These are phyloP conservation scores for Leptopilina boulardi DNA, from an alignment of 1,140 invertebrate species.

Conservation along the genomic window DNA sequence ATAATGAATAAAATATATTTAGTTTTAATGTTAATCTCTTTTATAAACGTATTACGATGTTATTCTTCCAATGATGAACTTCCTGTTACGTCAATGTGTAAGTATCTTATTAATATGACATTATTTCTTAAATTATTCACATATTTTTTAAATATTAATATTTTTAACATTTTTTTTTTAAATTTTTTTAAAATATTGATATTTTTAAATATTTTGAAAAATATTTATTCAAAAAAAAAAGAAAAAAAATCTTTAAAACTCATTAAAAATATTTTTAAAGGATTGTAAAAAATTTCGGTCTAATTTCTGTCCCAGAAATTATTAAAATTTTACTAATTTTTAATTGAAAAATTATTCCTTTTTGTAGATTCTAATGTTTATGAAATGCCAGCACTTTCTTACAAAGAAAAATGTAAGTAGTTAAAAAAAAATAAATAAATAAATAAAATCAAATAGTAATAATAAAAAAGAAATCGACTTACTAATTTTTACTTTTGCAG, in stretches of 20 bases:
- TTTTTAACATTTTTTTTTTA: too few relatives aligned
- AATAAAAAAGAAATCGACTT: too few relatives aligned
- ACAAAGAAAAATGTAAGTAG: background rate
- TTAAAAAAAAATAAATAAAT: background rate
- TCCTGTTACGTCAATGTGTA: background rate
- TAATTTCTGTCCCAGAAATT: too few relatives aligned
- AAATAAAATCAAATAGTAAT: too few relatives aligned
- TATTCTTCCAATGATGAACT: background rate
- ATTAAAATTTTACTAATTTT: background rate
- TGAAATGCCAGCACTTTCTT: background rate
- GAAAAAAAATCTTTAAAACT: too few relatives aligned
- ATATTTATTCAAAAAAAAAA: too few relatives aligned
- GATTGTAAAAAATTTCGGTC: too few relatives aligned
- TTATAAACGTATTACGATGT: background rate
- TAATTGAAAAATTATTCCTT: background rate
- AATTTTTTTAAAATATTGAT: too few relatives aligned
- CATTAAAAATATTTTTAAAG: too few relatives aligned
- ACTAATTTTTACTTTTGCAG: too few relatives aligned
- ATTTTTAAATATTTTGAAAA: too few relatives aligned
- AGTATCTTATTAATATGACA: background rate
- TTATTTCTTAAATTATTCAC: background rate
- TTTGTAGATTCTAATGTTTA: background rate
- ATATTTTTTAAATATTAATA: too few relatives aligned
- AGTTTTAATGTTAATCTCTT: background rate
- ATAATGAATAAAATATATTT: background rate